Base-by-base conservation (phyloP, 2,888 invertebrate species). In the Polymixis flavicincta region DNA sequence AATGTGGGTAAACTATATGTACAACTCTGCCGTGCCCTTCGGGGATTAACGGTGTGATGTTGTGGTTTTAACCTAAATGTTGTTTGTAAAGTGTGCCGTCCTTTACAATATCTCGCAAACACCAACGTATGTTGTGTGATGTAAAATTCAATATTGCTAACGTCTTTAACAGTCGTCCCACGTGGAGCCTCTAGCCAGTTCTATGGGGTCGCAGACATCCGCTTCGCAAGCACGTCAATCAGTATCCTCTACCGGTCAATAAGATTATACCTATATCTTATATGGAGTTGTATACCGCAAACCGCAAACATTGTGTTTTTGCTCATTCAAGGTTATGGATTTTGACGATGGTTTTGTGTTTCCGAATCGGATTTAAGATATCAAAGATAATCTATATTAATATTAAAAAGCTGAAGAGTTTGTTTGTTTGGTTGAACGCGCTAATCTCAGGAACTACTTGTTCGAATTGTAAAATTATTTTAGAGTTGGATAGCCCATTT, bases 161-260 rank as follows among this genome's bases (percentile, higher is more conserved):
- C 2, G 25, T 48, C 22, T 52, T 45, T 45, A 52, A 48, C 52
- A 28, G 54, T 61, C 48, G 37, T 42, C 32, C 17, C 78, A 68
- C 69, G 60, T 76, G 68, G 48, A 2, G 67, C 60, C 65, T 37
- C 81, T 42, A 42, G 28, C 48, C 55, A 69, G 17, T 66, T 37
- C 63, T 32, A 50, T 59, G 71, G 61, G 82, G 79, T 76, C 79
- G 66, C 74, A 76, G 79, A 83, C 85, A 85, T 83, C 84, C 84
- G 85, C 50, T 66, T 76, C 42, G 57, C 69, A 76, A 74, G 71
- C 73, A 83, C 73, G 63, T 72, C 77, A 60, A 17, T 69, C 55
- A 61, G 66, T 59, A 69, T 71, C 78, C 55, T 82, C 60, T 74
- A 63, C 25, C 45, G 59, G 25, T 55, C 32, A n/a, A 69, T 45